Evolutionary conservation across 2,888 invertebrate species (phyloP).

Genomic region (Pristionchus fissidentatus): DNA sequence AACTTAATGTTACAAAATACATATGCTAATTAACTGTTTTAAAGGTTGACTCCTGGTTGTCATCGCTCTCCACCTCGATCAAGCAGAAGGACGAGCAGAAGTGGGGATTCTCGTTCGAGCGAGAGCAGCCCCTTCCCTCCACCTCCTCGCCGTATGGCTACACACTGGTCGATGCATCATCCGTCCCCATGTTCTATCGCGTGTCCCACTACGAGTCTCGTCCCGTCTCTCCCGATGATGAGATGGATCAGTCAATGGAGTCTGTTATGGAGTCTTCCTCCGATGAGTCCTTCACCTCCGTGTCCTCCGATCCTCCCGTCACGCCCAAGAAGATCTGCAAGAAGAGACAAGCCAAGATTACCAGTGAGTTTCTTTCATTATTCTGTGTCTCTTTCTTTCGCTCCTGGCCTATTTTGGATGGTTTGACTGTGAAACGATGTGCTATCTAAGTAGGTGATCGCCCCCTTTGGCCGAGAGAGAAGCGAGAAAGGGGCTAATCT

Average conservation of each 20-base stretch:
- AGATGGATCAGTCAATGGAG: background rate
- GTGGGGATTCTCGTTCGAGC: slow-evolving; percentile 40
- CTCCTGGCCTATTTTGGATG: too few species aligned
- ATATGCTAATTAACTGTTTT: too few species aligned
- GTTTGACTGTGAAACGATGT: too few species aligned
- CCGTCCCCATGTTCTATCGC: slow-evolving; percentile 36
- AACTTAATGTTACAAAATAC: too few species aligned
- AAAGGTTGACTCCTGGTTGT: background rate
- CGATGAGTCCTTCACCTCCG: background rate
- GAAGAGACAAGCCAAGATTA: slow-evolving; percentile 46
- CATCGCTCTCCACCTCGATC: background rate
- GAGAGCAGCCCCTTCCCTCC: slow-evolving; percentile 1
- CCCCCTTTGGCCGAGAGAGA: background rate
- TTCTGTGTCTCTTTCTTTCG: background rate
- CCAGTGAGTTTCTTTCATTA: slow-evolving; percentile 19
- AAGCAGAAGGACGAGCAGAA: background rate
- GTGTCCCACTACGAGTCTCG: background rate
- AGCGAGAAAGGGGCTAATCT: slow-evolving; percentile 16
- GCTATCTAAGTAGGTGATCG: slow-evolving; percentile 28
- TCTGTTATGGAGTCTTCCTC: slow-evolving; percentile 16
- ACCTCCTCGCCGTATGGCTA: background rate
- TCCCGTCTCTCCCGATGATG: background rate
- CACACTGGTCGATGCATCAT: slow-evolving; percentile 14
- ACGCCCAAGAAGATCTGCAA: slow-evolving; percentile 4
- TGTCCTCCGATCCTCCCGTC: slow-evolving; percentile 16